These are phyloP conservation scores for Drymonia ruficornis DNA, from an alignment of 2,888 invertebrate genomes.

Conservation along the genomic window DNA sequence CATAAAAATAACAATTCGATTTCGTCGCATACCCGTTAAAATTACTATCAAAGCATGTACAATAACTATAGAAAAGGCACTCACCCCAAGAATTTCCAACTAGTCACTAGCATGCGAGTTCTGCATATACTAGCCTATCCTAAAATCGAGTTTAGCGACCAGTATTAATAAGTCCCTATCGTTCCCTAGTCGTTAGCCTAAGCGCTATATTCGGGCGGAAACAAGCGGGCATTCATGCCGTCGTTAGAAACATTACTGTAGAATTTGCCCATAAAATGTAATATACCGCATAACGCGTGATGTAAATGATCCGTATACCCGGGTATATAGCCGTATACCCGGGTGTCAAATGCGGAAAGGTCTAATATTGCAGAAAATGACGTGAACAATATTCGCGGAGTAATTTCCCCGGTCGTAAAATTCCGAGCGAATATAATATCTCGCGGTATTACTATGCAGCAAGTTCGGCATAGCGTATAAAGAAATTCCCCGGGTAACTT, in stretches of 20 bases:
- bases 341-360: conserved; percentile 27
- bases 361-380: conserved; percentile 33
- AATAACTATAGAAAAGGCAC: no score
- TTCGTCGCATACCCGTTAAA: no score
- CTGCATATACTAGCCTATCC: background rate
- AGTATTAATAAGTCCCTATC: background rate
- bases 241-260: conserved; percentile 14
- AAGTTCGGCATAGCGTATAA: conserved; percentile 16
- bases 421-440: conserved; percentile 28
- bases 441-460: conserved; percentile 31
- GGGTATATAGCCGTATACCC: conserved; percentile 16
- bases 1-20: no score
- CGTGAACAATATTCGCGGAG: conserved; percentile 42
- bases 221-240: conserved; percentile 16
- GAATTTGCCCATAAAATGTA: conserved; percentile 31
- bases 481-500: conserved; percentile 34
- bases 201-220: conserved; percentile 1
- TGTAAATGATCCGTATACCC: conserved; percentile 30
- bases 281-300: conserved; percentile 20
- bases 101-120: background rate
- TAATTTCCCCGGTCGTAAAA: conserved; percentile 40
- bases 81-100: background rate
- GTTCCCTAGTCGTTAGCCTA: background rate
- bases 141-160: background rate
- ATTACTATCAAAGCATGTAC: background rate